These are phyloP conservation scores for Microtus obscurus DNA, from an alignment of 2,797 vertebrate species.

Conservation along the genomic window DNA sequence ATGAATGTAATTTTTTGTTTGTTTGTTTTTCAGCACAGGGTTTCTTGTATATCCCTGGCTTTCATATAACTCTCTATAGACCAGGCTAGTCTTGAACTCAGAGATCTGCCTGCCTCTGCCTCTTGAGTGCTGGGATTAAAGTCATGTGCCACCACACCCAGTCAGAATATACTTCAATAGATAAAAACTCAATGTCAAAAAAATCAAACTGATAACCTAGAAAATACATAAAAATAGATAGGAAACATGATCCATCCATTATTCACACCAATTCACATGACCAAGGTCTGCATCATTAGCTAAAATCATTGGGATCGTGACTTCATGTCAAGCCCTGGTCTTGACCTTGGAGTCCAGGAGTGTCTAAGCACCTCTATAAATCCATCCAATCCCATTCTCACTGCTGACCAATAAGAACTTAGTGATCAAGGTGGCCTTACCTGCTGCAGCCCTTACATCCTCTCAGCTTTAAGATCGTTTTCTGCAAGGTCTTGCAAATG, in stretches of 20 bases:
- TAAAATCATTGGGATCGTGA: not conserved
- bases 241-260: not conserved
- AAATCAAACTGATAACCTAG: not conserved
- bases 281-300: slow-evolving; percentile 24
- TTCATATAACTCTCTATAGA: not conserved
- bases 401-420: not conserved
- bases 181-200: not conserved
- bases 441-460: not conserved
- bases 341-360: not conserved
- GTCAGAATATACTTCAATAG: not conserved
- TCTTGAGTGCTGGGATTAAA: not conserved
- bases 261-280: not conserved
- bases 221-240: not conserved
- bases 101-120: not conserved
- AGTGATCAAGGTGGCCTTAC: not conserved
- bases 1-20: not conserved
- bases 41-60: not conserved
- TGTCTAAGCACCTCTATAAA: not conserved
- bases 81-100: not conserved
- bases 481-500: not conserved
- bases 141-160: not conserved
- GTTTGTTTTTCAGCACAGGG: not conserved
- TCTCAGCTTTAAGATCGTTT: not conserved
- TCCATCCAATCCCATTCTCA: not conserved
- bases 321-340: not conserved